These are phyloP conservation scores for Nyctalus aviator DNA, from an alignment of 2,797 vertebrate genomes.

Conservation along the genomic window DNA sequence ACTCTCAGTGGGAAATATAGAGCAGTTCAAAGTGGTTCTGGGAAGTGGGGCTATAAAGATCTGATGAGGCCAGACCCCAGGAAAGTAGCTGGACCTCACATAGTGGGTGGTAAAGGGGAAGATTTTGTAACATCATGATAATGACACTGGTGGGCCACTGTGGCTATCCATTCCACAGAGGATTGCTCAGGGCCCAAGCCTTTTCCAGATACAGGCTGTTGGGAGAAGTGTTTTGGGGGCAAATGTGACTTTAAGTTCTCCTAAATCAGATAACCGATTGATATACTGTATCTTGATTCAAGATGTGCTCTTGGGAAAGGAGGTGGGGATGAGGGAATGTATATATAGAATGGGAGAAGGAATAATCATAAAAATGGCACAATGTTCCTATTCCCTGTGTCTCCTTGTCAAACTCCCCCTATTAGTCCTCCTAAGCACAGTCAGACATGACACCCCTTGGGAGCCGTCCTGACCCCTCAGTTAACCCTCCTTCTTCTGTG, in stretches of 20 bases:
- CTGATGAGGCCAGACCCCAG: not conserved
- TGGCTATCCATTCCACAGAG: not conserved
- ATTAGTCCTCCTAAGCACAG: not conserved
- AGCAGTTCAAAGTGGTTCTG: not conserved
- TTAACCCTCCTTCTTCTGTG: not conserved
- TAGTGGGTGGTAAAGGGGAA: not conserved
- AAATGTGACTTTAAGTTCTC: not conserved
- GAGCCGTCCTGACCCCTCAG: not conserved
- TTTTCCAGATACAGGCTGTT: not conserved
- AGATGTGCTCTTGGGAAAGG: not conserved
- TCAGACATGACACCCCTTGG: not conserved
- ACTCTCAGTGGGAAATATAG: not conserved
- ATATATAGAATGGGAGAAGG: not conserved
- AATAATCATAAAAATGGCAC: not conserved
- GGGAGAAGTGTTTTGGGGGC: not conserved
- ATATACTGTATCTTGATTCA: not conserved
- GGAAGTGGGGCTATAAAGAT: not conserved
- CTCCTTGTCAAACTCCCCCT: not conserved
- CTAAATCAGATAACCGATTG: not conserved
- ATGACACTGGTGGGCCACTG: not conserved
- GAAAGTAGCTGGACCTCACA: not conserved
- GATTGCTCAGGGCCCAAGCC: not conserved
- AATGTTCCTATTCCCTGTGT: not conserved
- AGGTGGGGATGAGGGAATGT: not conserved
- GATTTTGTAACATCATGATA: too few relatives aligned